Evolutionary conservation across 2,113 vertebrate genomes (phyloP), one percentile per base, ranked within the genome.

Genomic region (Pseudonaja textilis): DNA sequence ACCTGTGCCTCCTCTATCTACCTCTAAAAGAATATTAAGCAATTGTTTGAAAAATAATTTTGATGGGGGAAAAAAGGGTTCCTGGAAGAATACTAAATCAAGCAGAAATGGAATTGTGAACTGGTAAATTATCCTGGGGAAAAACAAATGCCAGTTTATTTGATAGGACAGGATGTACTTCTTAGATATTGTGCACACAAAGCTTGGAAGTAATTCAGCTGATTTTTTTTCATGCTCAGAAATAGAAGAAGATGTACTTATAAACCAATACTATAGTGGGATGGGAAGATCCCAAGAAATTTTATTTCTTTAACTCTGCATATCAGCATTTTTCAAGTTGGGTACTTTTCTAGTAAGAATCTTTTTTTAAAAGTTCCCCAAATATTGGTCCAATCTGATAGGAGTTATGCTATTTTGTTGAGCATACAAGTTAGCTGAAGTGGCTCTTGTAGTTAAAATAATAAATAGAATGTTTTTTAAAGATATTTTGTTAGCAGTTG

Each of bases 51-150:
- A 55, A 93, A 93, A 91, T 20, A 11, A 69, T 93, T 94, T 94
- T 94, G 88, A 88, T 89, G 88, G 34, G 34, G 16, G 0, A 12
- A 85, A 69, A 55, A 1, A 39, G 90, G 93, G 89, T 89, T 93
- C 34, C 94, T 92, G 85, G 93, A 95, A 91, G 93, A 89, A 93
- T 29, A 91, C 39, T 85, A 94, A 94, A 91, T 94, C 34, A 95
- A 93, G 26, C 0, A 90, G 81, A 89, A 25, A 22, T 16, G 25
- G 54, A 89, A 55, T 45, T 34, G 0, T 90, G 91, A 90, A 39
- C 7, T 9, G 20, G 25, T 89, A 92, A 81, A 91, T 93, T 55
- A 64, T 4, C 90, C 88, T 88, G 55, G 54, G 74, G 88, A 85
- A 86, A 50, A 42, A 39, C 42, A 92, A 89, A 57, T 54, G 18